These are phyloP conservation scores for Periophthalmus magnuspinnatus DNA, from an alignment of 2,797 vertebrate genomes.

Conservation along the genomic window DNA sequence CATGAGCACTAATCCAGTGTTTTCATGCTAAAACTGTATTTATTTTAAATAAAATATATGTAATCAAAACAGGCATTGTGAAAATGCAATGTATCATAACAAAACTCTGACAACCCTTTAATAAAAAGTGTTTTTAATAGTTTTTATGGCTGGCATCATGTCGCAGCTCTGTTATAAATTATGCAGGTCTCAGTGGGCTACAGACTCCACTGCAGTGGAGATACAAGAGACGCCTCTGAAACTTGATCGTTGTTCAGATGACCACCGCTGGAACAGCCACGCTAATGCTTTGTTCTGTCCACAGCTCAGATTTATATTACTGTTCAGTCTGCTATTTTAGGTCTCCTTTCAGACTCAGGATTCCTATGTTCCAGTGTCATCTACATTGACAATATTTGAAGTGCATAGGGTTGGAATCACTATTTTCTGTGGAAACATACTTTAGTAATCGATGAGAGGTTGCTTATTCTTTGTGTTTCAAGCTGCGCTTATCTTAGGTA, in stretches of 20 bases:
- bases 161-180: background rate
- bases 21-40: background rate
- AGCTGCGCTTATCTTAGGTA: background rate
- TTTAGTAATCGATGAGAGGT: too few relatives aligned
- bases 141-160: background rate
- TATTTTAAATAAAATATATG: background rate
- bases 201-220: background rate
- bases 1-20: too few relatives aligned
- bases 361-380: background rate
- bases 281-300: background rate
- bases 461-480: background rate
- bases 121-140: background rate
- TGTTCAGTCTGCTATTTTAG: constrained; percentile 3
- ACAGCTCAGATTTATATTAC: constrained; percentile 7
- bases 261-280: background rate
- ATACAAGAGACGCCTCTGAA: constrained; percentile 1
- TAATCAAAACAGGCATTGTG: background rate
- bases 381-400: background rate
- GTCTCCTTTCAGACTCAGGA: background rate
- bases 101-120: background rate
- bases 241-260: constrained; percentile 1
- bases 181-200: background rate
- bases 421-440: too few relatives aligned
- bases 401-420: too few relatives aligned
- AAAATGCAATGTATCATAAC: background rate